phyloP scores from a whole-genome alignment of 64 coral and sea anemone species.

The Pocillopora verrucosa region DNA sequence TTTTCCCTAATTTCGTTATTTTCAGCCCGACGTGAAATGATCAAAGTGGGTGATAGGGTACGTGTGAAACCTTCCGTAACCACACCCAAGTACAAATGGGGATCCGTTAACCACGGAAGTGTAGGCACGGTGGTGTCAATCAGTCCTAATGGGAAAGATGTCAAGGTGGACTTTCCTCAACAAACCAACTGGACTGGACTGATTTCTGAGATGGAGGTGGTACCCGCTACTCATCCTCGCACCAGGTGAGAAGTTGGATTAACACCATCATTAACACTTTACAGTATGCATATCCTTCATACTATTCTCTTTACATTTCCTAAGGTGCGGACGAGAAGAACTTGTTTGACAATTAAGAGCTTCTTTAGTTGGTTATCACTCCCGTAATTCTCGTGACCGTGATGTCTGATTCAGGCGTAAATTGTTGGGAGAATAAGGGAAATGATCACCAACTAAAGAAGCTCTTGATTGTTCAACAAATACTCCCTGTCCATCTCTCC shows the following conservation, averaged over 20 bases:
- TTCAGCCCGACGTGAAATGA: constrained; percentile 80
- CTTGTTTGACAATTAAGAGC: too few species aligned
- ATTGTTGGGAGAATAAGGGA: too few species aligned
- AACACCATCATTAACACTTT: too few species aligned
- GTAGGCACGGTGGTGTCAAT: constrained; percentile 93
- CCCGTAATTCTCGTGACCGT: too few species aligned
- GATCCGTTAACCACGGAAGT: constrained; percentile 87
- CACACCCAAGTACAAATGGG: constrained; percentile 99
- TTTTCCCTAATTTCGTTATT: neutral
- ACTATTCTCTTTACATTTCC: too few species aligned
- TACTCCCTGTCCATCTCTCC: too few species aligned
- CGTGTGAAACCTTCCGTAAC: constrained; percentile 85
- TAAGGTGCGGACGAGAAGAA: too few species aligned
- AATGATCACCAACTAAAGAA: too few species aligned
- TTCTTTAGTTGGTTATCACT: too few species aligned
- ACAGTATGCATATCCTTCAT: too few species aligned
- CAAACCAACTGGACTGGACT: constrained; percentile 98
- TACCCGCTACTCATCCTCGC: constrained; percentile 83
- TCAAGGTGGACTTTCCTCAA: constrained; percentile 95
- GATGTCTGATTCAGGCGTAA: too few species aligned
- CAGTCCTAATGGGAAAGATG: constrained; percentile 95
- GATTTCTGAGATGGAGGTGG: constrained; percentile 93
- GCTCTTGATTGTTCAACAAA: too few species aligned
- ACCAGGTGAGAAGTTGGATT: constrained; percentile 64
- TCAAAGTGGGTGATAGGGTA: constrained; percentile 92